Evolutionary conservation across 2,113 vertebrate species (phyloP), one percentile per base, ranked within the genome.

Genomic region (Zootoca vivipara): DNA sequence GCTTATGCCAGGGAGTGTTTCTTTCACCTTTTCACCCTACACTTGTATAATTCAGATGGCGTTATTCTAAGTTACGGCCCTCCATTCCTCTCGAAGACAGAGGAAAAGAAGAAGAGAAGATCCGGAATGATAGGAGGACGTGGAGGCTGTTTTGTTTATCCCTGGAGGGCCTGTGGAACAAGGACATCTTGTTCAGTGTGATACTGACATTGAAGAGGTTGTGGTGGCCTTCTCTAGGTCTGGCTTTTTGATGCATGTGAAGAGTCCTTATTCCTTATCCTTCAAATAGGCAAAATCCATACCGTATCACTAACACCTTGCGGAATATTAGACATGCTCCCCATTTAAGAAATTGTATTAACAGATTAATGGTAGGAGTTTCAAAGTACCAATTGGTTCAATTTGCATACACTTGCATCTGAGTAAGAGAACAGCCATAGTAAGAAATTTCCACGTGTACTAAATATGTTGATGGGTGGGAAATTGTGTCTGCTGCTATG

Each of bases 71-170:
- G 86, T 52, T 58, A 90, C 72, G 75, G 22, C 4, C 33, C 13
- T 72, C 90, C 1, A 0, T 56, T 88, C 65, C 2, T 83, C 30
- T 87, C 81, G 86, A 86, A 90, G 77, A 67, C 2, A 86, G 87
- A 88, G 13, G 78, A 90, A 92, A 20, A 70, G 3, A 0, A 26
- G 84, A 46, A 26, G 56, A 75, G n/a, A n/a, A 72, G 74, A 5
- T 83, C 90, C 81, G 78, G 70, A 89, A 82, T 3, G 87, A 33
- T 28, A 92, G 62, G 46, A 84, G 0, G 7, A 87, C 24, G 38
- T 46, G n/a, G 86, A 91, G 52, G 69, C 67, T 84, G 75, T 89
- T 38, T n/a, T 92, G 88, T 95, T 94, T 93, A 93, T 89, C 91
- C 92, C 89, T 88, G 89, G 89, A 92, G 93, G 92, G 89, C 90